These are phyloP conservation scores for Limnodromus scolopaceus DNA, from an alignment of 2,797 vertebrate genomes.

Conservation along the genomic window DNA sequence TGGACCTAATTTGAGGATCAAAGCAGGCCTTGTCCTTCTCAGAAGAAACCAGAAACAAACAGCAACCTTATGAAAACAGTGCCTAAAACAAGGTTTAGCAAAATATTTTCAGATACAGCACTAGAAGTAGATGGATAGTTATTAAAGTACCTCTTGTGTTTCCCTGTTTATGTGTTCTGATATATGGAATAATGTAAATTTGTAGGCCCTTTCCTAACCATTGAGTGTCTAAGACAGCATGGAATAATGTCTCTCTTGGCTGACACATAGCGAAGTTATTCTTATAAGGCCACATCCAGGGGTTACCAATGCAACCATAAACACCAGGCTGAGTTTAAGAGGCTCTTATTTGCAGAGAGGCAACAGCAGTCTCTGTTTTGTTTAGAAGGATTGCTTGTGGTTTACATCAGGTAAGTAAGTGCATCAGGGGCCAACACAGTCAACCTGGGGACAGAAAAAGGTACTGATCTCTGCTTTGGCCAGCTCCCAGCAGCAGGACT, in stretches of 20 bases:
- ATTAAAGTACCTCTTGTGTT: neutral
- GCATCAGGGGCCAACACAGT: neutral
- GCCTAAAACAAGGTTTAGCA: neutral
- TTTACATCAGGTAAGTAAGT: neutral
- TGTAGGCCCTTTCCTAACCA: neutral
- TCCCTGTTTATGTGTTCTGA: neutral
- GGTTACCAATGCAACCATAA: neutral
- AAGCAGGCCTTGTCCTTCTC: neutral
- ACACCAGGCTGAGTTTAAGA: neutral
- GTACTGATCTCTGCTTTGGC: neutral
- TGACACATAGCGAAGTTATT: neutral
- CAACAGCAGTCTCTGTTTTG: neutral
- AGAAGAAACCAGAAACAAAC: neutral
- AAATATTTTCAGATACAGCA: neutral
- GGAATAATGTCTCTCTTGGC: neutral
- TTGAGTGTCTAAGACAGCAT: neutral
- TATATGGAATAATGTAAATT: neutral
- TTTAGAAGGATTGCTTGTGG: neutral
- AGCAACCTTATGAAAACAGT: neutral
- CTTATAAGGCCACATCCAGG: neutral
- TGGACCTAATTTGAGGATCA: neutral
- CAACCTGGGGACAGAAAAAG: neutral
- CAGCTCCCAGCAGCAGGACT: neutral
- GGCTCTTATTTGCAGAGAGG: neutral
- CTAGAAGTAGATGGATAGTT: neutral